phyloP scores from a whole-genome alignment of 2,113 vertebrate genomes.

The Tychaedon coryphoeus region DNA sequence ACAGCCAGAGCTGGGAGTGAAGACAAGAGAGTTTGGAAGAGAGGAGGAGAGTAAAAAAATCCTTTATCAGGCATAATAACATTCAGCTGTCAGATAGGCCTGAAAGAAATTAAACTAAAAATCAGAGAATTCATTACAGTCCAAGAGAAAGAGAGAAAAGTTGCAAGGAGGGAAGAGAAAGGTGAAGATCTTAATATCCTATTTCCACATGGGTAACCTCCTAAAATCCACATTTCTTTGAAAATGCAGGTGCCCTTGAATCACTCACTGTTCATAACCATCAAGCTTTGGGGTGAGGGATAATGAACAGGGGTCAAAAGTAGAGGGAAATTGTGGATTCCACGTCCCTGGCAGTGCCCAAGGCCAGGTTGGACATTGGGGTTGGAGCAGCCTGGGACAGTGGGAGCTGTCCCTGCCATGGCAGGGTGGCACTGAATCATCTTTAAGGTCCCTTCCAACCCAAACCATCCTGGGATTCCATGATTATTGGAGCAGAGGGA shows the following conservation, averaged over 20 bases:
- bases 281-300: background rate
- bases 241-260: background rate
- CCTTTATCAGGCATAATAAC: background rate
- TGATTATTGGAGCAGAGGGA: background rate
- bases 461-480: background rate
- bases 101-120: background rate
- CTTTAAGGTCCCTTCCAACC: background rate
- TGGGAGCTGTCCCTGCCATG: background rate
- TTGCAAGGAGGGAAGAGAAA: background rate
- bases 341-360: accelerated
- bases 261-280: background rate
- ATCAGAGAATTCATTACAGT: background rate
- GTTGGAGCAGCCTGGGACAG: background rate
- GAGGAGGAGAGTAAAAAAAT: background rate
- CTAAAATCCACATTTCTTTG: background rate
- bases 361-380: background rate
- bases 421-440: accelerated
- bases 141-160: background rate
- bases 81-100: background rate
- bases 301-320: background rate
- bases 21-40: background rate
- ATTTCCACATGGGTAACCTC: background rate
- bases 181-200: background rate
- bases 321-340: background rate
- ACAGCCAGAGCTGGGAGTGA: background rate